Conservation (phyloP, 2,113 vertebrate species). For the Colius striatus region DNA sequence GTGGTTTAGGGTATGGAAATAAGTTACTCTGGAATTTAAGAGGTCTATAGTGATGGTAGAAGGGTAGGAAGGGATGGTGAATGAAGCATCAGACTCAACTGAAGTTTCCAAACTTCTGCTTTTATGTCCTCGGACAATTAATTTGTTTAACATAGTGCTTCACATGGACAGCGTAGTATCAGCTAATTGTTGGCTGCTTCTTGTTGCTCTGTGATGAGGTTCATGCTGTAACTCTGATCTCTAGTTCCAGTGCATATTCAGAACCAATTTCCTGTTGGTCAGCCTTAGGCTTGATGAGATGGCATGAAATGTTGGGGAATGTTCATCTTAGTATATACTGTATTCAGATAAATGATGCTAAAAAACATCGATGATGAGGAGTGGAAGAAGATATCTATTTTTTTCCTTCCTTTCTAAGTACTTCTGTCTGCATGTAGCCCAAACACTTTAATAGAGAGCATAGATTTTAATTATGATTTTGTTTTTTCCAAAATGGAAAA, state of each 20-base stretch:
- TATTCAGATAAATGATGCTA: not conserved
- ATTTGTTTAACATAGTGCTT: not conserved
- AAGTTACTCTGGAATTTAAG: not conserved
- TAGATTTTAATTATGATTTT: not conserved
- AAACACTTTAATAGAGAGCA: not conserved
- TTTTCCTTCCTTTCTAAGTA: not conserved
- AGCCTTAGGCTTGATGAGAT: not conserved
- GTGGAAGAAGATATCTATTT: not conserved
- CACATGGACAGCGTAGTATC: not conserved
- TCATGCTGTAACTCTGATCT: not conserved
- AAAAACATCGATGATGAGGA: not conserved
- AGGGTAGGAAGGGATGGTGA: not conserved
- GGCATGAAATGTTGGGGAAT: not conserved
- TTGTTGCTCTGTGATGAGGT: not conserved
- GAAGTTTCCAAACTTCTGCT: not conserved
- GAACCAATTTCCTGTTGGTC: not conserved
- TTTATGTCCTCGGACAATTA: not conserved
- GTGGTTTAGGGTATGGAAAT: not conserved
- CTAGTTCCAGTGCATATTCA: not conserved
- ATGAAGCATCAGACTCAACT: not conserved
- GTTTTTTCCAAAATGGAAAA: not conserved
- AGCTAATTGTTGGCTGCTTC: not conserved
- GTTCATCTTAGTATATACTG: not conserved
- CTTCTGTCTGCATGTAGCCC: not conserved
- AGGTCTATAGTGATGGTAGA: not conserved